A percentile compares a stretch with the other conserved stretches of the same genome.
phyloP scores from a whole-genome alignment of 2,888 invertebrate genomes.

The Acrobeloides nanus region DNA sequence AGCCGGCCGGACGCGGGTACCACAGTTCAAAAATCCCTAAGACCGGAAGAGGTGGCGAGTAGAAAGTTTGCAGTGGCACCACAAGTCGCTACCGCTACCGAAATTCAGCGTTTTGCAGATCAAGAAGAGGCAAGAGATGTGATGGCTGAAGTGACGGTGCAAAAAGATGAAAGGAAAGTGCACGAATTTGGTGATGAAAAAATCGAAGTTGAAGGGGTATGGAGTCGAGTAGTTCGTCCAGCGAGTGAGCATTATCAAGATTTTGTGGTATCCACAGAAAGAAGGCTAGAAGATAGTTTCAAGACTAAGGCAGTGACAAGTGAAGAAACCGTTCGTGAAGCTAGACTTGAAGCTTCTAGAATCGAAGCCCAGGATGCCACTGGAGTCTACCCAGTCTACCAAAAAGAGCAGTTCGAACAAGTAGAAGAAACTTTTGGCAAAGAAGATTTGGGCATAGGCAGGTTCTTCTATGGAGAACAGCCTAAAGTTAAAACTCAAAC shows the following conservation, averaged over 20 bases:
- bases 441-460: constrained; percentile 13
- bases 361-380: no score
- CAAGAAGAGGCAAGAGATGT: background rate
- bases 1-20: no score
- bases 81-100: background rate
- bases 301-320: no score
- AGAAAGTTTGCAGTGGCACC: background rate
- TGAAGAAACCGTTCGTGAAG: no score
- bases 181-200: constrained; percentile 11
- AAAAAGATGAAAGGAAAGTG: background rate
- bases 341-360: no score
- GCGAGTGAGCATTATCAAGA: background rate
- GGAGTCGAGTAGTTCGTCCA: background rate
- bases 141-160: background rate
- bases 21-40: no score
- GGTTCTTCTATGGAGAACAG: constrained; percentile 5
- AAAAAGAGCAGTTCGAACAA: background rate
- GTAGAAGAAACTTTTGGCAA: background rate
- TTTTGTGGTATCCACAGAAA: background rate
- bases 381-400: background rate
- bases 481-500: background rate
- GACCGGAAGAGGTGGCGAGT: no score
- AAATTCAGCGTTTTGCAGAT: background rate
- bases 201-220: background rate
- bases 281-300: background rate